Evolutionary conservation across 2,888 invertebrate species (phyloP).

Genomic region (Zaprionus lineosus): DNA sequence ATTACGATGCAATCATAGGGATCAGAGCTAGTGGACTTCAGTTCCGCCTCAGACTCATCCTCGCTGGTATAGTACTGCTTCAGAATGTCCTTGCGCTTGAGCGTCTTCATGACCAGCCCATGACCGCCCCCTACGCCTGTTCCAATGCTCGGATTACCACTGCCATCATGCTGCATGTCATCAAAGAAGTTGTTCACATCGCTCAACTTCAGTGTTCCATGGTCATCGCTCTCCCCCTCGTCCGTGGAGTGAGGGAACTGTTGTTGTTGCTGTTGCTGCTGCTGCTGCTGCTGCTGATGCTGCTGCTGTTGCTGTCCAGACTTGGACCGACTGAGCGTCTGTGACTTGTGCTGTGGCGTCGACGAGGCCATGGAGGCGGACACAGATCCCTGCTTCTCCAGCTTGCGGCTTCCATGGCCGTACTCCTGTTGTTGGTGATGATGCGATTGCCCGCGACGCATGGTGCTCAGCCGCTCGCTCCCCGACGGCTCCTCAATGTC

Average conservation of each 20-base stretch:
- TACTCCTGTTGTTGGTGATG: conserved; percentile 48
- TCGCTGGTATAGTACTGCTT: conserved; percentile 87
- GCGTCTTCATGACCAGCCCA: conserved; percentile 88
- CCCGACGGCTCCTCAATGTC: conserved; percentile 81
- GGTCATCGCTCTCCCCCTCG: conserved; percentile 80
- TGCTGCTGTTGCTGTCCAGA: conserved; percentile 30
- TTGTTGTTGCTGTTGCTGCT: conserved; percentile 15
- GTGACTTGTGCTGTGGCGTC: conserved; percentile 55
- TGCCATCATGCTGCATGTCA: conserved; percentile 58
- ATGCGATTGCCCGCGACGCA: conserved; percentile 72
- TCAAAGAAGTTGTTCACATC: conserved; percentile 85
- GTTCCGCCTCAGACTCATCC: conserved; percentile 84
- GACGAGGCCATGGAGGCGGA: conserved; percentile 44
- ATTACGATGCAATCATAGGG: conserved; percentile 92
- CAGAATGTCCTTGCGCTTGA: conserved; percentile 88
- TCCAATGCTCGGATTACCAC: conserved; percentile 80
- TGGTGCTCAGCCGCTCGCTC: conserved; percentile 71
- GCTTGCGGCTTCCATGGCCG: conserved; percentile 45
- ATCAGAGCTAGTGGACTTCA: conserved; percentile 87
- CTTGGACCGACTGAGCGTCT: conserved; percentile 58
- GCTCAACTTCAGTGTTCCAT: conserved; percentile 81
- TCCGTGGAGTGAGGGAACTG: conserved; percentile 77
- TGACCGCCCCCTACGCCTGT: conserved; percentile 85
- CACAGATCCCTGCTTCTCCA: conserved; percentile 57
- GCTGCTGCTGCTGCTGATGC: conserved; percentile 31